These are phyloP conservation scores for Cosmopolites sordidus DNA, from an alignment of 2,888 invertebrate genomes.

Conservation along the genomic window DNA sequence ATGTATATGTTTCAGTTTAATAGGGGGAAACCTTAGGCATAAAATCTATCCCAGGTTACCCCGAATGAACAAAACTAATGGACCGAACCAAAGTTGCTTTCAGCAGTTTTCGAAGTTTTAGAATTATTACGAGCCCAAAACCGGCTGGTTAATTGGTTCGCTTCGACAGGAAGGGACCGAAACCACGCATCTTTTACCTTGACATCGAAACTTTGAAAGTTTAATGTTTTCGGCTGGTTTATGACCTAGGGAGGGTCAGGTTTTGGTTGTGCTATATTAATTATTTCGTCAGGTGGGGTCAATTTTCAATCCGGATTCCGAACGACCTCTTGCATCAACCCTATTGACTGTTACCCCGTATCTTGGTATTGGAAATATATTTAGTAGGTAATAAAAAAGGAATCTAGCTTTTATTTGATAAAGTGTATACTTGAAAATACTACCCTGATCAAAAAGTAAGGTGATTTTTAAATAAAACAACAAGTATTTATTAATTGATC, in stretches of 20 bases:
- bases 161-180: conserved; percentile 13
- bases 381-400: too few species aligned
- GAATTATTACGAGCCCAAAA: neutral
- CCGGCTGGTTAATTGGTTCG: conserved; percentile 10
- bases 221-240: conserved; percentile 16
- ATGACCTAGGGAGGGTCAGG: conserved; percentile 20
- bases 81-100: neutral
- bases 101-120: conserved; percentile 3
- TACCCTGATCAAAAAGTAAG: too few species aligned
- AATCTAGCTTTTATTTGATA: too few species aligned
- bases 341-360: too few species aligned
- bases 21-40: neutral
- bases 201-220: conserved; percentile 15
- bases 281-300: neutral
- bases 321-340: too few species aligned
- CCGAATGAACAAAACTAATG: conserved; percentile 1
- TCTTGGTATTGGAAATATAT: too few species aligned
- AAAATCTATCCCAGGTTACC: neutral
- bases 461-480: too few species aligned
- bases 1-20: neutral
- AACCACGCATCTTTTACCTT: conserved; percentile 16
- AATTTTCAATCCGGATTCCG: too few species aligned
- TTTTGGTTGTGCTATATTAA: neutral
- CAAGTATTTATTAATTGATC: too few species aligned
- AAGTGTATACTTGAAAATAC: too few species aligned